Conservation (phyloP, 2,797 vertebrate genomes). For the Urocyon cinereoargenteus region DNA sequence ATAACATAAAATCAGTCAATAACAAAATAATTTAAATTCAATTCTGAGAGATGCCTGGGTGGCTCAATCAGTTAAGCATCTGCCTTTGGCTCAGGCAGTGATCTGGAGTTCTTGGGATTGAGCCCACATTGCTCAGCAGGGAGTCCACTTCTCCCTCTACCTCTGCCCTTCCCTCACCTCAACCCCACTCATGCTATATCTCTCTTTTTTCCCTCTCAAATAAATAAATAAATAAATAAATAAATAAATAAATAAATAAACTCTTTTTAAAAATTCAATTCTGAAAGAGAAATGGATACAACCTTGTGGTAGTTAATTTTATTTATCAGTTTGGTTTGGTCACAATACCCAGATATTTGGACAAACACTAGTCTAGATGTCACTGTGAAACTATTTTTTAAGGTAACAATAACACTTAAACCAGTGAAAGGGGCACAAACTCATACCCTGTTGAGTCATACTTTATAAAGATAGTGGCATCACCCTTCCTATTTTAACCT, state of each 20-base stretch:
- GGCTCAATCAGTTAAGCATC: neutral
- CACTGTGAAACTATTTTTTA: neutral
- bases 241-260: neutral
- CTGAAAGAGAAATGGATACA: neutral
- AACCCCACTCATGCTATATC: no score
- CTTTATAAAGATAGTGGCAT: neutral
- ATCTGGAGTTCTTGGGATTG: neutral
- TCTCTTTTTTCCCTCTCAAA: no score
- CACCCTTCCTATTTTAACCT: neutral
- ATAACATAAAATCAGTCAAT: neutral
- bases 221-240: neutral
- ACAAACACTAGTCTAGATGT: neutral
- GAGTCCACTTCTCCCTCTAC: neutral
- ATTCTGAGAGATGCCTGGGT: neutral
- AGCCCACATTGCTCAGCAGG: neutral
- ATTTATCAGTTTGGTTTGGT: neutral
- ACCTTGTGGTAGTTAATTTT: neutral
- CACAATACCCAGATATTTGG: neutral
- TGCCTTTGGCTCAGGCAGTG: neutral
- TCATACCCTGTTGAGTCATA: neutral
- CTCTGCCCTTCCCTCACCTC: neutral
- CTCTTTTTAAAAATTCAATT: neutral
- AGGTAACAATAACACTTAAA: neutral
- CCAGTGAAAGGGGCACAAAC: neutral
- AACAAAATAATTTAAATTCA: neutral